Conservation (phyloP, 2,113 vertebrate species). For the Solenodon paradoxus region DNA sequence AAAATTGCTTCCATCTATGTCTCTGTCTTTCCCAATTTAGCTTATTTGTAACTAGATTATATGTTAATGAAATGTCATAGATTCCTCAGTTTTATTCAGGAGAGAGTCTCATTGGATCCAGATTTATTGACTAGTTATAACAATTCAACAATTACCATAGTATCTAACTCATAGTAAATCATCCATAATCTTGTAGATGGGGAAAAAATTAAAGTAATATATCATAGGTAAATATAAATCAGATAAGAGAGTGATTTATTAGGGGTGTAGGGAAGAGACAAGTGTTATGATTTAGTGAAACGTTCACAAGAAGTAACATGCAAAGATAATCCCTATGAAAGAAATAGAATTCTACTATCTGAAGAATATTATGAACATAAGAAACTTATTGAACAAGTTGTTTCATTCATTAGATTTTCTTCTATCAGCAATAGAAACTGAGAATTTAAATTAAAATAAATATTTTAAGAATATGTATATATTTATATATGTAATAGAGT, state of each 20-base stretch:
- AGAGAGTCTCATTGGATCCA: too few species aligned
- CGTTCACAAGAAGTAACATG: background rate
- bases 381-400: background rate
- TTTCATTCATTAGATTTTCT: background rate
- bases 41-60: too few species aligned
- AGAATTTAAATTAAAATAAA: background rate
- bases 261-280: background rate
- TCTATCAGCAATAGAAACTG: background rate
- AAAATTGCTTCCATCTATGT: too few species aligned
- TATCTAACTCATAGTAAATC: background rate
- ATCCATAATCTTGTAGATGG: background rate
- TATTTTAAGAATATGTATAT: background rate
- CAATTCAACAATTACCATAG: background rate
- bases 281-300: background rate
- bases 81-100: too few species aligned
- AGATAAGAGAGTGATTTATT: background rate
- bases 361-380: background rate
- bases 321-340: background rate
- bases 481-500: too few species aligned
- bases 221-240: background rate
- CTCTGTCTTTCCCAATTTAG: too few species aligned
- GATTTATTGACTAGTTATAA: too few species aligned
- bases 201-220: background rate
- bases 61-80: too few species aligned
- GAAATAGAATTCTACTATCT: background rate